These are phyloP conservation scores for Stomatorhinus ivindoensis DNA, from an alignment of 2,113 vertebrate genomes.

Conservation along the genomic window DNA sequence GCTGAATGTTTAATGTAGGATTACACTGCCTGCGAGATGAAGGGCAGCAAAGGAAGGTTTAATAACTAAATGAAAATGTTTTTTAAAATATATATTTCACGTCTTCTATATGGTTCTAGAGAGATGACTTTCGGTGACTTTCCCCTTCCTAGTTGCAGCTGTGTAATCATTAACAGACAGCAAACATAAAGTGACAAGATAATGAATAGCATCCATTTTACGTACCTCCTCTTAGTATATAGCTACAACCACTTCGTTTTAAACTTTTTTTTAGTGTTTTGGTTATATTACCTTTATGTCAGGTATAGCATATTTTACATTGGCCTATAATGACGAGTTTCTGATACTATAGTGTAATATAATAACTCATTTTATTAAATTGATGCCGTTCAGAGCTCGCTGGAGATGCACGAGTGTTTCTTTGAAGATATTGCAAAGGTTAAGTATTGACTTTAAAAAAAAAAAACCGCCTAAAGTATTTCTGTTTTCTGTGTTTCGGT, in stretches of 20 bases:
- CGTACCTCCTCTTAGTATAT: not conserved
- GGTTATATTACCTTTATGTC: not conserved
- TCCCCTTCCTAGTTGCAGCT: not conserved
- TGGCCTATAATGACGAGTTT: not conserved
- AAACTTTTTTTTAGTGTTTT: not conserved
- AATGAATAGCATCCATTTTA: not conserved
- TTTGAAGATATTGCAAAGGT: not conserved
- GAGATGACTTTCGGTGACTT: not conserved
- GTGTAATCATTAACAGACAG: conserved; percentile 8
- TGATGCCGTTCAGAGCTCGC: not conserved
- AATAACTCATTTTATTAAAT: not conserved
- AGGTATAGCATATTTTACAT: not conserved
- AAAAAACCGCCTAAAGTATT: not conserved
- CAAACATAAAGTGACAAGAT: not conserved
- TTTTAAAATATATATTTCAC: not conserved
- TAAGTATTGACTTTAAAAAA: not conserved
- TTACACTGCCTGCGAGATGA: not conserved
- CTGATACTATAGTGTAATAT: not conserved
- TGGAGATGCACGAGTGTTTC: not conserved
- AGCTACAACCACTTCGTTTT: not conserved
- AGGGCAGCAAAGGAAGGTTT: not conserved
- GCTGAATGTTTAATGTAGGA: not conserved
- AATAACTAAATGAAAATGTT: not conserved
- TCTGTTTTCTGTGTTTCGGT: not conserved
- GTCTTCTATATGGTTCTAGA: not conserved